phyloP scores from a whole-genome alignment of 2,113 vertebrate genomes.

The Mola mola region DNA sequence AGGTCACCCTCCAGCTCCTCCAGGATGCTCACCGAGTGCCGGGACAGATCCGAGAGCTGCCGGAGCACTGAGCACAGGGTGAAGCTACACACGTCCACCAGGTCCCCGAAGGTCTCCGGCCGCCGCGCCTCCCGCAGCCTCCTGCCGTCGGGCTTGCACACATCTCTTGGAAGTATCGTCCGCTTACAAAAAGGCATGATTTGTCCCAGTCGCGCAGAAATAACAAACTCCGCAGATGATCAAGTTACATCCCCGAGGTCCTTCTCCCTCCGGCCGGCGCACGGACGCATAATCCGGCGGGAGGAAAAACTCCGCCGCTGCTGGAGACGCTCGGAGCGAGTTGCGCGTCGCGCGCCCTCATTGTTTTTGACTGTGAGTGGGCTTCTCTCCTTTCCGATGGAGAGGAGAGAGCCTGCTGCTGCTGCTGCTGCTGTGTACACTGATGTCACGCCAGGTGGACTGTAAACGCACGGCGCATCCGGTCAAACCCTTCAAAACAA shows the following conservation, averaged over 20 bases:
- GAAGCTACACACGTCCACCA: constrained; percentile 80
- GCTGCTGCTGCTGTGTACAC: constrained; percentile 13
- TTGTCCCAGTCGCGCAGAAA: background rate
- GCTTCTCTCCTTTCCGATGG: constrained; percentile 11
- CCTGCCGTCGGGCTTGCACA: constrained; percentile 69
- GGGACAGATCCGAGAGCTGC: constrained; percentile 83
- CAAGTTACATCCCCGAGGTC: constrained; percentile 50
- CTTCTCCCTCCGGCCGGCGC: constrained; percentile 30
- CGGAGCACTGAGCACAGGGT: constrained; percentile 78
- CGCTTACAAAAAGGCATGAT: constrained; percentile 84
- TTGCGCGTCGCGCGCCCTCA: constrained; percentile 69
- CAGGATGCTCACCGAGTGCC: constrained; percentile 81
- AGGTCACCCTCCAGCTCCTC: constrained; percentile 83
- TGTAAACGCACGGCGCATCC: constrained; percentile 18
- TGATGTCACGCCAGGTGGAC: background rate
- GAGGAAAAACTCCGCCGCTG: constrained; percentile 49
- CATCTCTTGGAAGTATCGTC: constrained; percentile 76
- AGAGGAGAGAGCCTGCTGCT: constrained; percentile 41
- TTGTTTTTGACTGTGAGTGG: constrained; percentile 56
- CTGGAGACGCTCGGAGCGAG: constrained; percentile 54
- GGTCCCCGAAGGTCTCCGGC: constrained; percentile 63
- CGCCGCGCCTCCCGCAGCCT: constrained; percentile 26
- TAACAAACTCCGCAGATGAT: constrained; percentile 47
- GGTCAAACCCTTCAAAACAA: constrained; percentile 28
- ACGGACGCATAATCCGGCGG: constrained; percentile 27